Conservation (phyloP, 2,888 invertebrate genomes). For the Aphodius sticticus region DNA sequence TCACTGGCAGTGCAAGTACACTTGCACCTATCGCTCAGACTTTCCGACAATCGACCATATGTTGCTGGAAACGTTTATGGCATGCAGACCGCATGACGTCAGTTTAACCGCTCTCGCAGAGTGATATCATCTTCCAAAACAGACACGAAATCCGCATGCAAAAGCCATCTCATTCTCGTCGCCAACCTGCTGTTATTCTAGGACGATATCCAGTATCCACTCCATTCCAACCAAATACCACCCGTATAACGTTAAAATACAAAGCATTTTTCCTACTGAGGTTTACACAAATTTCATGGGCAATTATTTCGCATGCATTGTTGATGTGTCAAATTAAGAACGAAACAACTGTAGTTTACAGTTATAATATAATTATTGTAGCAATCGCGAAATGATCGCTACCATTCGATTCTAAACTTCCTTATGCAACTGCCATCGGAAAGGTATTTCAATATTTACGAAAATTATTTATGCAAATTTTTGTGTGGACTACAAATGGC, state of each 20-base stretch:
- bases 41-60: not conserved
- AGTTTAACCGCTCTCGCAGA: conserved; percentile 15
- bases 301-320: too few species aligned
- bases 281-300: not conserved
- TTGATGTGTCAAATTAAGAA: too few species aligned
- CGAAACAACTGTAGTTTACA: too few species aligned
- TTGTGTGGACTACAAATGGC: too few species aligned
- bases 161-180: not conserved
- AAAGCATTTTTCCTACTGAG: not conserved
- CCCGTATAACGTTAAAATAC: not conserved
- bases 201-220: not conserved
- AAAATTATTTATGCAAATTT: too few species aligned
- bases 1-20: too few species aligned
- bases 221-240: not conserved
- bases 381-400: too few species aligned
- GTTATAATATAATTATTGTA: too few species aligned
- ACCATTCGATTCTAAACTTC: too few species aligned
- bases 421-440: too few species aligned
- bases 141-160: conserved; percentile 10
- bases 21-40: not conserved
- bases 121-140: conserved; percentile 28
- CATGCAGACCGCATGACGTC: conserved; percentile 25
- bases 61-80: not conserved
- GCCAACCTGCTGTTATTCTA: not conserved
- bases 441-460: too few species aligned